phyloP scores from a whole-genome alignment of 2,888 invertebrate genomes.

The Portevinia maculata region DNA sequence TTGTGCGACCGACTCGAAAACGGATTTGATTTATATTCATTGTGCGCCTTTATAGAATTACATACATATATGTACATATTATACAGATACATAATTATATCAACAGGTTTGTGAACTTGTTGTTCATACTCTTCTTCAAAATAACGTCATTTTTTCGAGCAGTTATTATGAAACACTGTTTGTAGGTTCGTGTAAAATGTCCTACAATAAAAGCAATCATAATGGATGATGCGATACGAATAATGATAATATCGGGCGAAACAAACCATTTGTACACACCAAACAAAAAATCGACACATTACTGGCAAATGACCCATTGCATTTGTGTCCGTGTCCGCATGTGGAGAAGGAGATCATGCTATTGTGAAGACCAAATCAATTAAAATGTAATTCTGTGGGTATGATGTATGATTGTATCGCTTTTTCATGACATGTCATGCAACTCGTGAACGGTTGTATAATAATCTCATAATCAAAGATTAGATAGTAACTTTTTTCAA shows the following conservation, averaged over 20 bases:
- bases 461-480: too few relatives aligned
- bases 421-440: not conserved
- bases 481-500: too few relatives aligned
- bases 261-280: not conserved
- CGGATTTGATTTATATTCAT: not conserved
- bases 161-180: not conserved
- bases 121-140: too few relatives aligned
- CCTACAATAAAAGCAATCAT: too few relatives aligned
- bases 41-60: not conserved
- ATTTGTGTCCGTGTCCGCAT: too few relatives aligned
- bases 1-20: not conserved
- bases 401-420: not conserved
- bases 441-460: not conserved
- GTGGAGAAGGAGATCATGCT: too few relatives aligned
- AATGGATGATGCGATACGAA: constrained; percentile 21
- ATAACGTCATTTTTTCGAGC: not conserved
- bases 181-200: not conserved
- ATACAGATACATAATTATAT: too few relatives aligned
- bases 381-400: not conserved
- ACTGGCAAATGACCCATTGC: not conserved
- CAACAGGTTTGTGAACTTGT: not conserved
- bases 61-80: not conserved
- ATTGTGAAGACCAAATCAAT: not conserved
- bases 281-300: constrained; percentile 19
- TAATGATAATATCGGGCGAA: constrained; percentile 26